Conservation (phyloP, 2,888 invertebrate genomes). For the Cryptus armator region DNA sequence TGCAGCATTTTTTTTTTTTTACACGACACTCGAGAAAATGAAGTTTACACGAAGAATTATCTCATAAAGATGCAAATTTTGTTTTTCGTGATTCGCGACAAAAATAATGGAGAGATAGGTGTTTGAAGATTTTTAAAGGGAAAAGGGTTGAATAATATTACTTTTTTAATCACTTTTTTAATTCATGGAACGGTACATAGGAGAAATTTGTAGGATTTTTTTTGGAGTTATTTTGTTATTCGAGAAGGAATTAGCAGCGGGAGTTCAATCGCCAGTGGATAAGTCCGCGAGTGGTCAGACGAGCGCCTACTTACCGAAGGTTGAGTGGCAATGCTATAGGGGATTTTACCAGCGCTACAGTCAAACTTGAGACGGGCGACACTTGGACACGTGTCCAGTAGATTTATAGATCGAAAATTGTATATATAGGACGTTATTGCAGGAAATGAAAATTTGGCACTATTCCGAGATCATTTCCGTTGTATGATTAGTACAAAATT, state of each 20-base stretch:
- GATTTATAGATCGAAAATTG: background rate
- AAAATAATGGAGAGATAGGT: background rate
- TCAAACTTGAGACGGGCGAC: background rate
- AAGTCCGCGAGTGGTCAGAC: slow-evolving; percentile 48
- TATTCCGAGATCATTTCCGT: background rate
- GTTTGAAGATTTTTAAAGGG: background rate
- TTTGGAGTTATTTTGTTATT: background rate
- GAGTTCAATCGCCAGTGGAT: slow-evolving; percentile 34
- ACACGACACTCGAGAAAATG: background rate
- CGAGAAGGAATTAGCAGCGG: background rate
- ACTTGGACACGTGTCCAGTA: background rate
- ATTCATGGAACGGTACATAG: background rate
- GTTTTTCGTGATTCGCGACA: background rate
- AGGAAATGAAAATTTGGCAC: background rate
- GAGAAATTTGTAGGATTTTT: background rate
- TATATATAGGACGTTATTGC: background rate
- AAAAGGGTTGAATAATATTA: background rate
- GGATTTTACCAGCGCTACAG: slow-evolving; percentile 43
- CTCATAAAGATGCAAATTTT: background rate
- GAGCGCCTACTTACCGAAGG: slow-evolving; percentile 40
- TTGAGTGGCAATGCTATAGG: background rate
- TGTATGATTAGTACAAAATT: background rate
- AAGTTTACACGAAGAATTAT: background rate
- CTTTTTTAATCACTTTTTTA: background rate
- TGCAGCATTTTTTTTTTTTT: background rate